These are phyloP conservation scores for Phengaris alcon DNA, from an alignment of 2,888 invertebrate genomes.

Conservation along the genomic window DNA sequence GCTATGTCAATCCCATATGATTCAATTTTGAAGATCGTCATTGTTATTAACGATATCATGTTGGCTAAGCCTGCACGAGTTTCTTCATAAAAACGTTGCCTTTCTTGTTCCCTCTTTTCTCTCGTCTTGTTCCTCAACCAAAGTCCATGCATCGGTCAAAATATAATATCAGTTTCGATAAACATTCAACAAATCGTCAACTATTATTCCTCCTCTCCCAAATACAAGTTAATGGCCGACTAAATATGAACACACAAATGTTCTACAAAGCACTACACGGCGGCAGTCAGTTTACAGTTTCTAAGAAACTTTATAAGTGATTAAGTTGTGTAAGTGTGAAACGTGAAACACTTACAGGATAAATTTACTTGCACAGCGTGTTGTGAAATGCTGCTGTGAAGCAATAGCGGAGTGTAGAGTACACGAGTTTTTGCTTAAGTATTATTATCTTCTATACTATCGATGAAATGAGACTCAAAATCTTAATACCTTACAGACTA, in stretches of 20 bases:
- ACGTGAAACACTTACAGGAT: constrained; percentile 31
- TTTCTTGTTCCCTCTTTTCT: too few species aligned
- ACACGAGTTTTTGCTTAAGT: not conserved
- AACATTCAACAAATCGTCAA: not conserved
- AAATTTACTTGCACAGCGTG: constrained; percentile 28
- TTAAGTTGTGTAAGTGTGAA: constrained; percentile 28
- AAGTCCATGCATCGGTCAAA: not conserved
- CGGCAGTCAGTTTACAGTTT: constrained; percentile 26
- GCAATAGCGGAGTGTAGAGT: not conserved
- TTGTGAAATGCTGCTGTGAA: not conserved
- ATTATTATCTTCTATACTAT: not conserved
- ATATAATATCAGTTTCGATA: not conserved
- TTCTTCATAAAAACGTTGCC: too few species aligned
- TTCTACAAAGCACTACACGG: constrained; percentile 28
- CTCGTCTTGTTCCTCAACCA: not conserved
- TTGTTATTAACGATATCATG: too few species aligned
- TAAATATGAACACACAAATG: constrained; percentile 16
- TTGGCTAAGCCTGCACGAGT: too few species aligned
- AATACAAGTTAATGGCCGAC: not conserved
- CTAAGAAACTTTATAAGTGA: constrained; percentile 28
- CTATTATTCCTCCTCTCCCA: not conserved
- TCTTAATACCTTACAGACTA: too few species aligned
- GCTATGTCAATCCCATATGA: too few species aligned
- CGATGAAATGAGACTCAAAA: not conserved
- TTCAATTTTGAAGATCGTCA: too few species aligned